Conservation (phyloP, 2,888 invertebrate species). For the Sphaerophoria taeniata region DNA sequence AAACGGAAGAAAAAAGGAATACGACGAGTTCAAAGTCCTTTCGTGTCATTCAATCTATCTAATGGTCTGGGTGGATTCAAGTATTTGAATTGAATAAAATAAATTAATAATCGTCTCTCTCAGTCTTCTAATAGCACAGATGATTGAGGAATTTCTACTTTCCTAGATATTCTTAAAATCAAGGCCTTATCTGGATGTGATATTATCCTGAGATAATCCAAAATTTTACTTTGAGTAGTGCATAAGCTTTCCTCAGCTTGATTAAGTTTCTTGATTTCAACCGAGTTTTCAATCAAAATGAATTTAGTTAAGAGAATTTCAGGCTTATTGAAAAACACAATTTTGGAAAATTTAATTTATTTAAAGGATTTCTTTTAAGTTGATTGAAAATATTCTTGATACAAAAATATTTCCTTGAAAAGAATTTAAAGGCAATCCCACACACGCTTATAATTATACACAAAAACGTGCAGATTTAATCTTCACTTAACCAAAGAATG, state of each 20-base stretch:
- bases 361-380: background rate
- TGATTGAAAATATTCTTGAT: too few relatives aligned
- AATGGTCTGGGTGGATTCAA: background rate
- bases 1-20: background rate
- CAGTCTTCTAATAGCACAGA: background rate
- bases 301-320: slow-evolving; percentile 1
- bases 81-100: background rate
- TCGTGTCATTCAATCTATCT: background rate
- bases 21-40: slow-evolving; percentile 32
- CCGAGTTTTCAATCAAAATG: slow-evolving; percentile 8
- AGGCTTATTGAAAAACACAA: slow-evolving; percentile 26
- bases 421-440: too few relatives aligned
- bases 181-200: background rate
- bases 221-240: slow-evolving; percentile 9
- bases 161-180: background rate
- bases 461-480: background rate
- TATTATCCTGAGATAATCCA: slow-evolving; percentile 24
- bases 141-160: background rate
- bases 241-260: slow-evolving; percentile 6
- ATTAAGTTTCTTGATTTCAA: slow-evolving; percentile 18
- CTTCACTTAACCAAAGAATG: background rate
- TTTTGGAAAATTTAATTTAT: slow-evolving; percentile 11
- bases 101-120: background rate
- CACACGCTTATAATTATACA: background rate
- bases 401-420: too few relatives aligned